Evolutionary conservation across 2,888 invertebrate species (phyloP).

Genomic region (Eulithis prunata): DNA sequence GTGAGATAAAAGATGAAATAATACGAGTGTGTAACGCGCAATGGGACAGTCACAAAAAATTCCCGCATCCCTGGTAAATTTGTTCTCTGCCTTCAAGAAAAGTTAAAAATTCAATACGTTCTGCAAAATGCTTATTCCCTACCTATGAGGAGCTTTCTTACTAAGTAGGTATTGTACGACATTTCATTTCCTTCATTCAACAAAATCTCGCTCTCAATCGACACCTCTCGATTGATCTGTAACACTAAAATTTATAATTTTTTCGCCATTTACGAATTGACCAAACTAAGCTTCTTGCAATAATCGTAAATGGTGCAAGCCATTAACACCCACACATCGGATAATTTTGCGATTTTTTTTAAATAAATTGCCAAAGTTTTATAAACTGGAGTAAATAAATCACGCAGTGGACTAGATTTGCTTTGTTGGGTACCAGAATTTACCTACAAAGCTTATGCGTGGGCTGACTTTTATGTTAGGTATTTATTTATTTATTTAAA

Average conservation of each 20-base stretch:
- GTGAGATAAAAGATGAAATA: too few relatives aligned
- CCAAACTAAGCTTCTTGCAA: slow-evolving; percentile 11
- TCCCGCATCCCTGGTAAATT: too few relatives aligned
- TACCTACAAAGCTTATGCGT: slow-evolving; percentile 4
- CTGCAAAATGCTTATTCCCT: too few relatives aligned
- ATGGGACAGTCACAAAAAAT: too few relatives aligned
- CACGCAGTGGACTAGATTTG: slow-evolving; percentile 14
- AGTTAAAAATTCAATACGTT: too few relatives aligned
- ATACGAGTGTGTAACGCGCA: too few relatives aligned
- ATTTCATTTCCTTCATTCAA: too few relatives aligned
- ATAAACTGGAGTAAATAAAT: slow-evolving; percentile 14
- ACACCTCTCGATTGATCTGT: slow-evolving; percentile 35
- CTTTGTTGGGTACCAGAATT: slow-evolving; percentile 7
- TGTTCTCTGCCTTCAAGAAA: too few relatives aligned
- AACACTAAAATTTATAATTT: slow-evolving; percentile 41
- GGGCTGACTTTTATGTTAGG: slow-evolving; percentile 1
- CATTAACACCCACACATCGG: slow-evolving; percentile 18
- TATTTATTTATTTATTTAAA: slow-evolving; percentile 2
- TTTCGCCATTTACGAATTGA: slow-evolving; percentile 31
- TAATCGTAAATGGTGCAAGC: slow-evolving; percentile 21
- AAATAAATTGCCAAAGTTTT: slow-evolving; percentile 15
- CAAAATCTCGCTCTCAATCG: too few relatives aligned
- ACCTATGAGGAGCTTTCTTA: background rate
- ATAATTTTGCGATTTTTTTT: slow-evolving; percentile 13
- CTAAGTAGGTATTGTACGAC: too few relatives aligned